Base-by-base conservation (phyloP, 1,140 invertebrate genomes). In the Tribolium madens region DNA sequence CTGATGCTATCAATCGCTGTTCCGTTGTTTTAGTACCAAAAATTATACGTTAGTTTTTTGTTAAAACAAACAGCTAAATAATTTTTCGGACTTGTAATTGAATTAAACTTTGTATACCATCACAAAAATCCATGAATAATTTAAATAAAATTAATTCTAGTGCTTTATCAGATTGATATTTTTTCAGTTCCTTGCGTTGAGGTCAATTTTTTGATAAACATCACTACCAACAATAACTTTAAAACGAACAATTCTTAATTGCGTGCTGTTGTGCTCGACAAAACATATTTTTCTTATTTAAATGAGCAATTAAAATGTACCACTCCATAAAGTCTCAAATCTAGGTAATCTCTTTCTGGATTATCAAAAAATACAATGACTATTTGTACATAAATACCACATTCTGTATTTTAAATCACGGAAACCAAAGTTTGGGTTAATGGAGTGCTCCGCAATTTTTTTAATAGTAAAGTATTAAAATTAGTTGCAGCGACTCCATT, bases 201-300 rank as follows among this genome's bases (percentile, higher is more conserved):
- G 57, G 57, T 64, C 57, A 64, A 33, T 64, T 64, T 57, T 57
- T 64, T 64, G 57, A 64, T 64, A 64, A 64, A 64, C 57, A 64
- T 64, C 57, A 64, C 57, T 31, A 64, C 57, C 26, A 64, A 64
- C 57, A 57, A 57, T 57, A 64, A 64, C 57, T 64, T 64, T 64
- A 33, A 31, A 64, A 64, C 21, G 57, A 64, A 64, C 57, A 33
- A 31, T 64, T 64, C 26, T 64, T 33, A 64, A 64, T 64, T 33
- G 26, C 57, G 21, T 64, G 26, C 57, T 64, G n/a, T 33, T 26
- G 52, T 64, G 57, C 18, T 33, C 26, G 26, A 33, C 21, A 64
- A 64, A 64, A 64, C 26, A 31, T 64, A 64, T 64, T 64, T 64
- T 64, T 64, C 57, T 64, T 31, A 57, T 57, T 57, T 57, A 57